Evolutionary conservation across 1,140 invertebrate genomes (phyloP), one percentile per base, ranked within the genome.

Genomic region (Drosophila orena): DNA sequence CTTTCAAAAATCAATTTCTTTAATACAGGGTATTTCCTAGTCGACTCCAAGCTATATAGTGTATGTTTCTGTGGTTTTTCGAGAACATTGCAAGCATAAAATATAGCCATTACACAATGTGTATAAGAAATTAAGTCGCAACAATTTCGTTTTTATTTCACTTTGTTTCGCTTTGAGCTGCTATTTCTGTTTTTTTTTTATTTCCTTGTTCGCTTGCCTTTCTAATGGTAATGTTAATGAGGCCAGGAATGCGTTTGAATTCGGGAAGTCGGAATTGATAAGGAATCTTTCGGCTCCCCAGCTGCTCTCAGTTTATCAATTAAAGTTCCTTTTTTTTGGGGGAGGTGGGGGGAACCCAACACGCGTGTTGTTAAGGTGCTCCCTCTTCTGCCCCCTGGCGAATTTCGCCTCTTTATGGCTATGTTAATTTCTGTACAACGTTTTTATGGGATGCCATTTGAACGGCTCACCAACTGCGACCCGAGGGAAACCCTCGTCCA

Each of bases 371-470:
- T 27, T 35, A 40, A 65, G 42, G 42, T 44, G 42, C 53, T 15
- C 35, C 38, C 1, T 42, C 30, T 37, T 38, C 20, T 44, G 22
- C 14, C 11, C 17, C 30, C 49, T 40, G 20, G 40, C 20, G 46
- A 61, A 65, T 70, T 85, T 73, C 85, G 57, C 56, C 54, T 57
- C 30, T 88, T 88, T 83, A 88, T 83, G 79, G 56, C 75, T 79
- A 88, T 88, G 84, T 77, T 89, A 88, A 86, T 88, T 88, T 88
- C 74, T 59, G 55, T 65, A 78, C 59, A 86, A 77, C 70, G 43
- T 66, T 89, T 85, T 88, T 79, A 88, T 88, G 84, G 70, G 76
- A 83, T 88, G 76, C 50, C 75, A 58, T 75, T 81, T 71, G 53
- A 69, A 49, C 61, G 60, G 42, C 43, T 43, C 62, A 73, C 30